Conservation (phyloP, 2,113 vertebrate genomes). For the Ciconia stormi region DNA sequence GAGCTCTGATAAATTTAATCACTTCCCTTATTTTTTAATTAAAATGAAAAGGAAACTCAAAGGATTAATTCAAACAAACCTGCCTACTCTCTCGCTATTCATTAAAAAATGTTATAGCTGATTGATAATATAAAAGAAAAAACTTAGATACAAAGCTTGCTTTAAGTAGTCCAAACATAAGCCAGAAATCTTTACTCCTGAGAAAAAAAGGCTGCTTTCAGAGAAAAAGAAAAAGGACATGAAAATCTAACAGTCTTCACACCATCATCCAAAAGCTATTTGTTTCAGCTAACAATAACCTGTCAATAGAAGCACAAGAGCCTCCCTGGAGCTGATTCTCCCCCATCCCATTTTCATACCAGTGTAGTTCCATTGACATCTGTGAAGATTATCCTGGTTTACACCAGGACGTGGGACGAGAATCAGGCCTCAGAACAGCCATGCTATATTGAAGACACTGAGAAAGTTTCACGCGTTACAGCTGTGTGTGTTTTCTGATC, state of each 20-base stretch:
- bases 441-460: not conserved
- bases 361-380: not conserved
- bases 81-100: not conserved
- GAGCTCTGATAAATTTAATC: not conserved
- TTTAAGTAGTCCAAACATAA: not conserved
- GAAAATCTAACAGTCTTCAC: not conserved
- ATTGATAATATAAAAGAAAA: not conserved
- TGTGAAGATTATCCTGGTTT: not conserved
- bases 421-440: not conserved
- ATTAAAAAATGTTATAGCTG: not conserved
- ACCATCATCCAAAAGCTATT: not conserved
- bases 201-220: not conserved
- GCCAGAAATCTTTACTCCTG: not conserved
- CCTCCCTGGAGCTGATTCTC: not conserved
- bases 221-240: not conserved
- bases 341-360: not conserved
- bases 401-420: not conserved
- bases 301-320: not conserved
- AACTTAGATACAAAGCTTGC: not conserved
- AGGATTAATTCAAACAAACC: not conserved
- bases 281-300: not conserved
- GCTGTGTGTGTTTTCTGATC: not conserved
- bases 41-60: not conserved
- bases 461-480: not conserved
- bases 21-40: not conserved